A percentile compares a stretch with the other conserved stretches of the same genome.
Conservation (phyloP, 1,140 invertebrate genomes). For the Uloborus diversus region DNA sequence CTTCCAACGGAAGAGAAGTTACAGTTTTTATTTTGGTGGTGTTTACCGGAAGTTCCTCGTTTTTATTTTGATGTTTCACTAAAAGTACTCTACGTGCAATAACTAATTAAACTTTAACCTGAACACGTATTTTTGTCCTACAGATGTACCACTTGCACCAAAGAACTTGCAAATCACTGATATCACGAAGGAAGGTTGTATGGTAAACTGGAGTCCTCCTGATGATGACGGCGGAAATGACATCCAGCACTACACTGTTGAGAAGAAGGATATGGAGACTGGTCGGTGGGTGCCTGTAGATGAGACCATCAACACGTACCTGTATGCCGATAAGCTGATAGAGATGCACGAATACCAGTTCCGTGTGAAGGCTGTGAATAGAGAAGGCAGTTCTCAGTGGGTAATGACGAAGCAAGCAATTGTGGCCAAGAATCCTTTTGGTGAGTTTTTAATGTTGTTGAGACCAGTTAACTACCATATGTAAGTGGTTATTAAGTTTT, state of each 20-base stretch:
- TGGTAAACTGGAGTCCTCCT: constrained; percentile 85
- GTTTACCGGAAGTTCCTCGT: background rate
- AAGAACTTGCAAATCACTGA: constrained; percentile 85
- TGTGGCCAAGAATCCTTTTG: constrained; percentile 97
- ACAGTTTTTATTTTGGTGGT: background rate
- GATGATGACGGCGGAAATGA: constrained; percentile 93
- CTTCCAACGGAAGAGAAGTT: background rate
- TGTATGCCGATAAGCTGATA: constrained; percentile 94
- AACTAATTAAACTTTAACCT: background rate
- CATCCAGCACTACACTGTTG: constrained; percentile 89
- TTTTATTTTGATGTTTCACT: background rate
- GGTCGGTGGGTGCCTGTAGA: constrained; percentile 92
- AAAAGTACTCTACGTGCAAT: background rate
- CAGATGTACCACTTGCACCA: constrained; percentile 82
- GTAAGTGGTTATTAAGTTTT: background rate
- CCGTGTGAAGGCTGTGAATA: constrained; percentile 96
- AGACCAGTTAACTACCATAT: background rate
- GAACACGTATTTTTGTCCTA: background rate
- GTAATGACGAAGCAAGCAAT: constrained; percentile 85
- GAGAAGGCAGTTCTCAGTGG: constrained; percentile 96
- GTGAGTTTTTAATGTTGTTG: constrained; percentile 66
- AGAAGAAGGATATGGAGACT: constrained; percentile 96
- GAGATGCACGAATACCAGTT: constrained; percentile 99
- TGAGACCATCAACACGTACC: constrained; percentile 84
- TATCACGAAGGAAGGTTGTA: constrained; percentile 84